Conservation (phyloP, 1,140 invertebrate genomes). For the Zelostemma sp. region DNA sequence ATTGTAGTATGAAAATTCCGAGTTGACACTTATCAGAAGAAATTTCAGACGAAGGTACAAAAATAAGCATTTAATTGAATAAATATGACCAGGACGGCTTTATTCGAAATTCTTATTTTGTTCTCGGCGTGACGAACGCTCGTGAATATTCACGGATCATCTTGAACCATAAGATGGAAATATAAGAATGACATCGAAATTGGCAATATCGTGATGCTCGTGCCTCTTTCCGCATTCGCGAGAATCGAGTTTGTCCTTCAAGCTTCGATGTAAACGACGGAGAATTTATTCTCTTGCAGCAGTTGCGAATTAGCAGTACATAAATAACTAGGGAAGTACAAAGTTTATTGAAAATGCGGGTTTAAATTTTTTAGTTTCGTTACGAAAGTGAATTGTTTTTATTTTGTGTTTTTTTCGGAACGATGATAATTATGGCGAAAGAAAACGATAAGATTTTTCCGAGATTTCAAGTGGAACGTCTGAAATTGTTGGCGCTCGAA, state of each 20-base stretch:
- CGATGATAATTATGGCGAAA: no score
- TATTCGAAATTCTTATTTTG: conserved; percentile 21
- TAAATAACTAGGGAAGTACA: neutral
- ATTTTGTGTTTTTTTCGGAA: no score
- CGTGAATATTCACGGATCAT: conserved; percentile 34
- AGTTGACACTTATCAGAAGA: no score
- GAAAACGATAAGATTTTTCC: no score
- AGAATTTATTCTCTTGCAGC: conserved; percentile 15
- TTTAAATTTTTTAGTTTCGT: no score
- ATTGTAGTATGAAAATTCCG: no score
- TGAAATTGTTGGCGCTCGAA: neutral
- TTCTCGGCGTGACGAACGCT: conserved; percentile 28
- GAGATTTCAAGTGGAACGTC: conserved; percentile 3
- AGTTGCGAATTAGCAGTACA: neutral
- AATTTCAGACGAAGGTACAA: no score
- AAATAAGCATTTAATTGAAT: neutral
- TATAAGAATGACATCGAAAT: conserved; percentile 58
- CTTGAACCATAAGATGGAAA: conserved; percentile 32
- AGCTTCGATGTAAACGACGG: conserved; percentile 28
- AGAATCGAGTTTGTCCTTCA: conserved; percentile 34
- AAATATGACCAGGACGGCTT: neutral
- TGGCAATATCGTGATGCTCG: conserved; percentile 52
- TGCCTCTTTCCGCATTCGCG: conserved; percentile 20
- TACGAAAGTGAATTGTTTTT: no score
- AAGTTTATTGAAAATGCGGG: no score